Percentiles rank a stretch among this genome's conserved stretches.
Evolutionary conservation across 53 echinoderm and acorn worm species (phyloP).

Genomic region (Glandiceps talaboti): DNA sequence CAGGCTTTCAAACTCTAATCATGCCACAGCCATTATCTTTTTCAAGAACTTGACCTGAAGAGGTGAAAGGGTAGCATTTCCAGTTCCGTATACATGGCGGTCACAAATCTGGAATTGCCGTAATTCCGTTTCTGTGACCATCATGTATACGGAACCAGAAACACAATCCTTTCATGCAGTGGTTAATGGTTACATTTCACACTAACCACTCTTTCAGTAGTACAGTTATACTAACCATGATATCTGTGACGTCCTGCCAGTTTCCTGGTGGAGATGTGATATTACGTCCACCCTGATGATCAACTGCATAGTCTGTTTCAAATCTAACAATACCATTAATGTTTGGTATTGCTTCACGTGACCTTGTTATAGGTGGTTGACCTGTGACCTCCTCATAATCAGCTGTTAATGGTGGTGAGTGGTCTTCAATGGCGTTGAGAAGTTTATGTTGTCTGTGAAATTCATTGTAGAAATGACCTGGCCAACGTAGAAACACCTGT

Average conservation of each 20-base stretch:
- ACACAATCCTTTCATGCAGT: no score
- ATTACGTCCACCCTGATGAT: slow-evolving; percentile 17
- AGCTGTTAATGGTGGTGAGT: not conserved
- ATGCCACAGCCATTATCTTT: no score
- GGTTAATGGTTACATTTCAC: no score
- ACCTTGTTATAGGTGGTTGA: not conserved
- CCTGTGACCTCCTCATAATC: not conserved
- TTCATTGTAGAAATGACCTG: slow-evolving; percentile 8
- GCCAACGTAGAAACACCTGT: slow-evolving; percentile 18
- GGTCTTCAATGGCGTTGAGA: slow-evolving; percentile 19
- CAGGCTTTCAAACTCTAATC: no score
- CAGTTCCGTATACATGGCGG: no score
- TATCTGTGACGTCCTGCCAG: not conserved
- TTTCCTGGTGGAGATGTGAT: not conserved
- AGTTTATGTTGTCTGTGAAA: slow-evolving; percentile 14
- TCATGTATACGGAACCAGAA: no score
- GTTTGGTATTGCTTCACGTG: slow-evolving; percentile 21
- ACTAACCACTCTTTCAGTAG: no score
- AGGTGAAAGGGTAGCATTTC: no score
- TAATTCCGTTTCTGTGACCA: no score
- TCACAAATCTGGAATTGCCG: no score
- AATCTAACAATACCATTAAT: slow-evolving; percentile 18
- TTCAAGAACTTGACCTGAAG: no score
- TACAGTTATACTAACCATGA: not conserved
- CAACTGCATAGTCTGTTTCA: slow-evolving; percentile 7